Evolutionary conservation across 53 echinoderm and acorn worm species (phyloP), one percentile per base, ranked within the genome.

Genomic region (Patiria pectinifera): DNA sequence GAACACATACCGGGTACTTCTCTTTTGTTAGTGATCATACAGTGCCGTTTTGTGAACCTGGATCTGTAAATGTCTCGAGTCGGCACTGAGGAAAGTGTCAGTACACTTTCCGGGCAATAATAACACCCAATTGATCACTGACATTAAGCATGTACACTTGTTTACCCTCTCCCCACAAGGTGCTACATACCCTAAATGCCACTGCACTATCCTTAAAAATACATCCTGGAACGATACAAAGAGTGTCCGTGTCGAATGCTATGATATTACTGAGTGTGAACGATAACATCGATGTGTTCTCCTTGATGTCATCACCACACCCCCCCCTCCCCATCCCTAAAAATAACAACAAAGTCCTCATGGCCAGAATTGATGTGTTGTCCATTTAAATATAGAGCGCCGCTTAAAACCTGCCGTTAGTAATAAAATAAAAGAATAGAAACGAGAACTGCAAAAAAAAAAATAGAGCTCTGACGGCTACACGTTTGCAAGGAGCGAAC

Each of bases 311-410:
- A 35, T 35, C 35, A 35, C 35, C 35, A 35, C 71, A 19, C 86
- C 23, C n/a, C 49, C 71, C 21, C 48, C n/a, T 69, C 18, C 48
- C 22, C 47, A 16, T 10, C 58, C 35, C 59, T 74, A 86, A 86
- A 81, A 82, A 82, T 82, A 82, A 82, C 82, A 53, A 23, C 59
- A 53, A 53, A 53, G 53, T 15, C 59, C 82, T 14, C 59, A 49
- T 74, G 21, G 46, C 48, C 26, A 72, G 49, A 74, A 48, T 86
- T n/a, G 71, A 71, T 46, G 22, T 71, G 71, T 69, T 71, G 53
- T 72, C 86, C n/a, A 12, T 48, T 71, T 86, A 86, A 86, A 86
- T 74, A 86, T 86, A 74, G 86, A 72, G 21, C 86, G 2, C 58
- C 43, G 45, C 3, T 13, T 82, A 23, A 74, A 48, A 86, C 74